A percentile compares a stretch with the other conserved stretches of the same genome.
phyloP scores from a whole-genome alignment of 2,113 vertebrate species.

The Myiozetetes cayanensis region DNA sequence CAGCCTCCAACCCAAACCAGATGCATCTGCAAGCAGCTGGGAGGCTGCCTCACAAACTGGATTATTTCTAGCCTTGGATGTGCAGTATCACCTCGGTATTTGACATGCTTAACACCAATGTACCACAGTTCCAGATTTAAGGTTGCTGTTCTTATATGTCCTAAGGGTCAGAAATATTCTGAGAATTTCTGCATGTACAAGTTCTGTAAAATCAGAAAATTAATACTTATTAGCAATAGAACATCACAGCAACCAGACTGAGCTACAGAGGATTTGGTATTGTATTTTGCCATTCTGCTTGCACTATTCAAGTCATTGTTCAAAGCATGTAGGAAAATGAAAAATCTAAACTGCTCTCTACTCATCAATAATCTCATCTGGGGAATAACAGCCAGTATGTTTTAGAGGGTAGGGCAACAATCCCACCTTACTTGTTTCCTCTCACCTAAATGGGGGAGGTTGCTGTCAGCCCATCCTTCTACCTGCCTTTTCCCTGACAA shows the following conservation, averaged over 20 bases:
- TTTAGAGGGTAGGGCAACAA: background rate
- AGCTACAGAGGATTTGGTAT: background rate
- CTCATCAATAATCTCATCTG: background rate
- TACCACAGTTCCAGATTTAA: background rate
- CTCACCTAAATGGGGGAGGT: background rate
- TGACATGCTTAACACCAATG: background rate
- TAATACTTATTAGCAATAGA: background rate
- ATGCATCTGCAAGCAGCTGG: background rate
- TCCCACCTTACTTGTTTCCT: background rate
- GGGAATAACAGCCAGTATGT: background rate
- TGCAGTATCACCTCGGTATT: background rate
- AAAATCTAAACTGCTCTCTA: background rate
- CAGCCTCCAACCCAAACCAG: background rate
- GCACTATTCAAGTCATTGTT: background rate
- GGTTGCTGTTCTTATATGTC: background rate
- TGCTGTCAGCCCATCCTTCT: background rate
- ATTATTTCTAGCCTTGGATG: background rate
- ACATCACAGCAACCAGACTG: background rate
- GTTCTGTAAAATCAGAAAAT: background rate
- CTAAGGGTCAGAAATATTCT: background rate
- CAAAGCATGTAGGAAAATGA: background rate
- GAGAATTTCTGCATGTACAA: background rate
- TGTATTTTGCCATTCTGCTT: background rate
- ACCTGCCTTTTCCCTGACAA: background rate
- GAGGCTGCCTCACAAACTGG: background rate